phyloP scores from a whole-genome alignment of 1,140 invertebrate species.

The Scaptomyza montana region DNA sequence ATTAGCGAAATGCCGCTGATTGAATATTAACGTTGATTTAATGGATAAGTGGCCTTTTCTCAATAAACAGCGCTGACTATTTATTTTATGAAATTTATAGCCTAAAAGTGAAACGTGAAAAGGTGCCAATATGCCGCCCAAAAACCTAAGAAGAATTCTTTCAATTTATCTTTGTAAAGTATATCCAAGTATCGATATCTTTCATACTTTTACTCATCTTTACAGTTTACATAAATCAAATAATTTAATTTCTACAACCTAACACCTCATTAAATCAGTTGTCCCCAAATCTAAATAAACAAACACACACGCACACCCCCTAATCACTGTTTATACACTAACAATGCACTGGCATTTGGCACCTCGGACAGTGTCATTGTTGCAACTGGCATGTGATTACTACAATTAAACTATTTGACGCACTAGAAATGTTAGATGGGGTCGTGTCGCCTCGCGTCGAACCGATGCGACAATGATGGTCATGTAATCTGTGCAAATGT shows the following conservation, averaged over 20 bases:
- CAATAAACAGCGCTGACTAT: constrained; percentile 25
- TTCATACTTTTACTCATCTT: constrained; percentile 6
- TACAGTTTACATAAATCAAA: constrained; percentile 16
- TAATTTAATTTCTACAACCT: constrained; percentile 5
- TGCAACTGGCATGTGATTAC: constrained; percentile 59
- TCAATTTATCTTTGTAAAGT: no score
- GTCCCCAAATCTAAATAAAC: constrained; percentile 26
- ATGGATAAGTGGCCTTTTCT: constrained; percentile 60
- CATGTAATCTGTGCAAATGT: constrained; percentile 38
- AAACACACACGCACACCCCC: constrained; percentile 7
- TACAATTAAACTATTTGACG: constrained; percentile 72
- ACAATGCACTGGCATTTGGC: constrained; percentile 65
- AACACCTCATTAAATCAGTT: constrained; percentile 19
- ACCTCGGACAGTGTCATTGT: constrained; percentile 15
- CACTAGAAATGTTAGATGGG: constrained; percentile 47
- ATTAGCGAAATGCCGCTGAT: constrained; percentile 71
- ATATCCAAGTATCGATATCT: neutral
- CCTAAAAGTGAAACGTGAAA: neutral
- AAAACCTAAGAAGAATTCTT: no score
- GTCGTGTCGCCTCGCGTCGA: constrained; percentile 4
- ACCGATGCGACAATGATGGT: constrained; percentile 2
- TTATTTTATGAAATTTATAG: constrained; percentile 21
- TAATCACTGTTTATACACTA: constrained; percentile 23
- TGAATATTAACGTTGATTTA: constrained; percentile 64
- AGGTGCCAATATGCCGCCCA: no score